Evolutionary conservation across 1,140 invertebrate genomes (phyloP).

Genomic region (Phortica variegata): DNA sequence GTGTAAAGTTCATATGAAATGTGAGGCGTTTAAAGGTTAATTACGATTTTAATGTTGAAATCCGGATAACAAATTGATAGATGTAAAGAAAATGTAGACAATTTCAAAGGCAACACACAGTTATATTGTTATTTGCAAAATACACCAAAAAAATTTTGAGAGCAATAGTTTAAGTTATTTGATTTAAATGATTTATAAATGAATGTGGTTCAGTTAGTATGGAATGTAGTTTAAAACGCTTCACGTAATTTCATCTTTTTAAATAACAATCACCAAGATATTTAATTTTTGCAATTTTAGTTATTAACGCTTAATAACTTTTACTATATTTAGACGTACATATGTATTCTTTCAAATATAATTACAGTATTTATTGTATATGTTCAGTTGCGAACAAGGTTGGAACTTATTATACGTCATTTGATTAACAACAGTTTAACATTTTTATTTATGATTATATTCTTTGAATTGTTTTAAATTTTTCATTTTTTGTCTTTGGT

Average conservation of each 20-base stretch:
- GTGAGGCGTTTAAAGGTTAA: neutral
- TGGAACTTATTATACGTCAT: conserved; percentile 24
- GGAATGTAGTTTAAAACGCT: too few species aligned
- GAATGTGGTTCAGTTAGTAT: too few species aligned
- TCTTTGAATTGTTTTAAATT: neutral
- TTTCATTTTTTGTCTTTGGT: conserved; percentile 4
- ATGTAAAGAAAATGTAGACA: too few species aligned
- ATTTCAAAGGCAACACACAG: too few species aligned
- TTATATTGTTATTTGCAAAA: too few species aligned
- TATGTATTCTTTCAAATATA: conserved; percentile 17
- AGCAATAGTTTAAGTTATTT: too few species aligned
- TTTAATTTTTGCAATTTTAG: conserved; percentile 14
- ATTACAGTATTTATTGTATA: conserved; percentile 38
- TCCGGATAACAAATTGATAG: neutral
- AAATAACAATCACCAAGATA: neutral
- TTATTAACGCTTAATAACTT: too few species aligned
- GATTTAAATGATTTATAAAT: too few species aligned
- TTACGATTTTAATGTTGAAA: neutral
- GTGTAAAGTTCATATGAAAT: too few species aligned
- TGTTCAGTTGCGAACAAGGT: conserved; percentile 30
- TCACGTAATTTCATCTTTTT: too few species aligned
- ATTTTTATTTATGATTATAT: neutral
- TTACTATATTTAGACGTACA: conserved; percentile 7
- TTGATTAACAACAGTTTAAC: conserved; percentile 8
- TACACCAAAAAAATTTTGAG: too few species aligned